phyloP scores from a whole-genome alignment of 1,140 invertebrate genomes.

The Andricus grossulariae region DNA sequence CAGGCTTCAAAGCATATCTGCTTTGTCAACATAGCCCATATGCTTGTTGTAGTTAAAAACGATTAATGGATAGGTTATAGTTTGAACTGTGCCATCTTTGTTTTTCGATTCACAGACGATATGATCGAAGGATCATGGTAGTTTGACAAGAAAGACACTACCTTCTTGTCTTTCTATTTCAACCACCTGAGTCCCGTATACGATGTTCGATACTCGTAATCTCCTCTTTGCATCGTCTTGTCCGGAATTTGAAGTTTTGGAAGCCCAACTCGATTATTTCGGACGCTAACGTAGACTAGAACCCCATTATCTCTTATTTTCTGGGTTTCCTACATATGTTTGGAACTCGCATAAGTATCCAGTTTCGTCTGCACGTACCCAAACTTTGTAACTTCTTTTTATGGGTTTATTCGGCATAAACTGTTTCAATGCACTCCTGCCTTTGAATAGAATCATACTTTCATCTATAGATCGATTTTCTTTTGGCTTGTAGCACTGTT shows the following conservation, averaged over 20 bases:
- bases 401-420: constrained; percentile 72
- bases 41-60: constrained; percentile 63
- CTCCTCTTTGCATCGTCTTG: constrained; percentile 35
- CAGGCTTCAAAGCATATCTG: constrained; percentile 41
- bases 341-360: constrained; percentile 70
- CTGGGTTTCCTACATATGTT: constrained; percentile 67
- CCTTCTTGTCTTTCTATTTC: constrained; percentile 59
- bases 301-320: too few relatives aligned
- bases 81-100: constrained; percentile 55
- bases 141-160: too few relatives aligned
- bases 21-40: constrained; percentile 65
- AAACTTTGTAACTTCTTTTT: constrained; percentile 73
- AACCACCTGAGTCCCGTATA: constrained; percentile 50
- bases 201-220: constrained; percentile 59
- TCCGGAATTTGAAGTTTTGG: constrained; percentile 57
- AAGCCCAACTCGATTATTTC: too few relatives aligned
- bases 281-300: too few relatives aligned
- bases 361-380: constrained; percentile 58
- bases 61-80: constrained; percentile 54
- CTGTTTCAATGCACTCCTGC: constrained; percentile 65
- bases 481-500: constrained; percentile 41
- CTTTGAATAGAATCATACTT: constrained; percentile 68
- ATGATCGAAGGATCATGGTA: constrained; percentile 46
- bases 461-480: constrained; percentile 58
- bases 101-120: constrained; percentile 50